Evolutionary conservation across 2,888 invertebrate genomes (phyloP).

Genomic region (Griposia aprilina): DNA sequence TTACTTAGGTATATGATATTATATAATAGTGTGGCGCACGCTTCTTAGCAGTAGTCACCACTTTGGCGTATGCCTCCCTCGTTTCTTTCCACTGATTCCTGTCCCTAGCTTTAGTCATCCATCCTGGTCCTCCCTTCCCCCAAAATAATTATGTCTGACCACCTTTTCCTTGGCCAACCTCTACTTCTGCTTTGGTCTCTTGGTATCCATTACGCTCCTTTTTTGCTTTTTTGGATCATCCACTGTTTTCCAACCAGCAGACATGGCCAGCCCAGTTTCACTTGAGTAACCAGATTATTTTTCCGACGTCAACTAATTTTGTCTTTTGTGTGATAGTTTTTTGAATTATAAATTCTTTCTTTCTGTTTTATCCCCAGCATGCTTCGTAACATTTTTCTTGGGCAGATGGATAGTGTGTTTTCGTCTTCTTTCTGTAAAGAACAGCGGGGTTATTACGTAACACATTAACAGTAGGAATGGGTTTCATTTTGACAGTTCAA

Average conservation of each 20-base stretch:
- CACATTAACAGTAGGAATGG: too few species aligned
- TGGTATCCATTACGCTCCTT: neutral
- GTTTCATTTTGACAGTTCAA: too few species aligned
- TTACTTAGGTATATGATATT: neutral
- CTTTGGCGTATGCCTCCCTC: neutral
- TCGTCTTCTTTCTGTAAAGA: neutral
- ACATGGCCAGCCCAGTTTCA: neutral
- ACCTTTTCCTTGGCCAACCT: neutral
- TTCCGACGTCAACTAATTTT: neutral
- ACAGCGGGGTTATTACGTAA: too few species aligned
- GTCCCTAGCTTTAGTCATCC: neutral
- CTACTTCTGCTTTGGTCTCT: neutral
- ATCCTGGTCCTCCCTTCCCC: neutral
- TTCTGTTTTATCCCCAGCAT: neutral
- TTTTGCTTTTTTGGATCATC: neutral
- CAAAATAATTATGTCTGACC: neutral
- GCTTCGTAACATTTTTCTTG: neutral
- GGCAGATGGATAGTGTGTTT: neutral
- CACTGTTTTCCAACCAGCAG: neutral
- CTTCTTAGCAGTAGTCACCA: neutral
- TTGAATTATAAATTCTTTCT: neutral
- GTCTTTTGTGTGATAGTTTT: neutral
- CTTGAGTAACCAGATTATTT: neutral
- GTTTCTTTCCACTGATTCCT: neutral
- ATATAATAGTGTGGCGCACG: neutral